Evolutionary conservation across 2,113 vertebrate species (phyloP), one percentile per base, ranked within the genome.

Genomic region (Bucco capensis): DNA sequence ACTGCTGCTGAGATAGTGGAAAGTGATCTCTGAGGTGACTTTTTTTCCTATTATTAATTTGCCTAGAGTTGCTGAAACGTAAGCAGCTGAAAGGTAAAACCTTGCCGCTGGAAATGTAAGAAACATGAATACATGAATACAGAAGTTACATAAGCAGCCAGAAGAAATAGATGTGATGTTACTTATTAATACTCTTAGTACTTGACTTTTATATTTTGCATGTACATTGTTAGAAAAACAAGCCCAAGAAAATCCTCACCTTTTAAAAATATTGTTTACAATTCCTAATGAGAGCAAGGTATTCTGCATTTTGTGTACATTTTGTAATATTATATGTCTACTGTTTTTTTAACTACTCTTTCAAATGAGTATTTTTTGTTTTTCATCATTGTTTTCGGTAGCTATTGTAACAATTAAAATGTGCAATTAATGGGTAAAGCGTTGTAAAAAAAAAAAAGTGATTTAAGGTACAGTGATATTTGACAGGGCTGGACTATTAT

Each of bases 181-280:
- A 69, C 81, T 87, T 64, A 77, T 21, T 80, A 85, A 53, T 89
- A 84, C 25, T 65, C 42, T 56, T 38, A 81, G 44, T 83, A 85
- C 46, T 70, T 89, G 50, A 27, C 70, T 92, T 93, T 76, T 44
- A 24, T 53, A 60, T 89, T 95, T 95, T 95, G 37, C 46, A 53
- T 88, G 71, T 91, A 46, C 0, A 2, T 62, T 93, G 49, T 93
- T 94, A 79, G 13, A 90, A 91, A 90, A 91, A 75, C 24, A 33
- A 69, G n/a, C 58, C 77, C 70, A 33, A 83, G 74, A 92, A 94
- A 91, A 83, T 89, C 49, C 51, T 88, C 18, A 19, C 15, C 75
- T 88, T 70, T 60, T 9, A 62, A 87, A 73, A 88, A 66, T 35
- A 12, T 88, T 87, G n/a, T 51, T 89, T 96, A 54, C 58, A 73